Percentiles rank a stretch among this genome's conserved stretches.
Conservation (phyloP, 2,113 vertebrate species). For the Larimichthys crocea region DNA sequence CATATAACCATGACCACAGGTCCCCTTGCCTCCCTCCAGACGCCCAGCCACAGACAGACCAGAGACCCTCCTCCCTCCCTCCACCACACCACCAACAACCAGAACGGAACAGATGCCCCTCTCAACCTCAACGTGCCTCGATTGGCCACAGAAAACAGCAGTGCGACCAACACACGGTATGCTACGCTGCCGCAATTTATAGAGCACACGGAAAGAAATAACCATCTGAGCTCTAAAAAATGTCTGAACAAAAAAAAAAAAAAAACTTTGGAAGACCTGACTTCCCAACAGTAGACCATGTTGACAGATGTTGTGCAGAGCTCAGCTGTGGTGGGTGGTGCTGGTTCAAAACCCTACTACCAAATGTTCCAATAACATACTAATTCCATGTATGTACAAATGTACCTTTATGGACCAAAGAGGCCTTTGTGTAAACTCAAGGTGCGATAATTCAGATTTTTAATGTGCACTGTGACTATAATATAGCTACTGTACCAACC, state of each 20-base stretch:
- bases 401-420: conserved; percentile 47
- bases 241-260: background rate
- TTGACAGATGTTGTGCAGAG: conserved; percentile 65
- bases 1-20: conserved; percentile 49
- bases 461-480: background rate
- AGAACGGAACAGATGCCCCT: conserved; percentile 50
- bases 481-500: background rate
- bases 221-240: conserved; percentile 27
- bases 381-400: conserved; percentile 59
- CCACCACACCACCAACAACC: conserved; percentile 4
- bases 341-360: conserved; percentile 50
- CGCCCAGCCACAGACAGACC: conserved; percentile 44
- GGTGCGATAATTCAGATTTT: conserved; percentile 15
- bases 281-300: conserved; percentile 29
- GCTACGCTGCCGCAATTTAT: conserved; percentile 9
- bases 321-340: conserved; percentile 52
- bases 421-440: conserved; percentile 32
- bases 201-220: conserved; percentile 46
- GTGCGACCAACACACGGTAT: conserved; percentile 6
- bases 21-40: conserved; percentile 35
- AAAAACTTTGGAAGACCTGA: background rate
- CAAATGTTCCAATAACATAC: conserved; percentile 75
- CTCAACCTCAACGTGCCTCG: conserved; percentile 31
- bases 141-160: conserved; percentile 47
- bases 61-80: conserved; percentile 9